These are phyloP conservation scores for Amblyjoppa fuscipennis DNA, from an alignment of 2,888 invertebrate species.

Conservation along the genomic window DNA sequence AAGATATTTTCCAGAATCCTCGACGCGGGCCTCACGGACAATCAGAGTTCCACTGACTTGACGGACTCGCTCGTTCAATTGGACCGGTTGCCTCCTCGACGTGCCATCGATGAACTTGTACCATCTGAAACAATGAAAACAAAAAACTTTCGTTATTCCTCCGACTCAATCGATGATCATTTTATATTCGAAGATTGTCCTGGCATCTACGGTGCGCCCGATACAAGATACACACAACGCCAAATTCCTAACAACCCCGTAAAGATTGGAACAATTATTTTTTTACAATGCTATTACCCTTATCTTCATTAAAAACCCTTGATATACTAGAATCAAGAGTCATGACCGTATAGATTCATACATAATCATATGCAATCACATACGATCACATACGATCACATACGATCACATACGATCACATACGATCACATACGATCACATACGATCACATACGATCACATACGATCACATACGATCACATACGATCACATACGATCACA, in stretches of 20 bases:
- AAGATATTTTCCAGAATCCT: constrained; percentile 97
- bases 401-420: no score
- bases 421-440: no score
- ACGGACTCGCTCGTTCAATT: constrained; percentile 94
- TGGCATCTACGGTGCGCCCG: constrained; percentile 54
- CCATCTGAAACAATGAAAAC: constrained; percentile 92
- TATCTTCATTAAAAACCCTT: not conserved
- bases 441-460: no score
- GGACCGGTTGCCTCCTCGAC: constrained; percentile 94
- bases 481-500: no score
- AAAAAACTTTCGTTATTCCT: constrained; percentile 13
- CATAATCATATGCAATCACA: no score
- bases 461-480: no score
- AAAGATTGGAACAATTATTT: constrained; percentile 70
- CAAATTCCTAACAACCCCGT: constrained; percentile 42
- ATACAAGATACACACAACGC: constrained; percentile 61
- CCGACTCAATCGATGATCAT: not conserved
- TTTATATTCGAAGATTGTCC: constrained; percentile 5
- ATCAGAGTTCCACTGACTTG: constrained; percentile 97
- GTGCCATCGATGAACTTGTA: constrained; percentile 97
- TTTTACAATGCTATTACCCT: not conserved
- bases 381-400: no score
- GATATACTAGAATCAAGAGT: not conserved
- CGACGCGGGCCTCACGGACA: constrained; percentile 95
- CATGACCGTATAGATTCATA: no score